These are phyloP conservation scores for Eriosoma lanigerum DNA, from an alignment of 1,140 invertebrate genomes.

Conservation along the genomic window DNA sequence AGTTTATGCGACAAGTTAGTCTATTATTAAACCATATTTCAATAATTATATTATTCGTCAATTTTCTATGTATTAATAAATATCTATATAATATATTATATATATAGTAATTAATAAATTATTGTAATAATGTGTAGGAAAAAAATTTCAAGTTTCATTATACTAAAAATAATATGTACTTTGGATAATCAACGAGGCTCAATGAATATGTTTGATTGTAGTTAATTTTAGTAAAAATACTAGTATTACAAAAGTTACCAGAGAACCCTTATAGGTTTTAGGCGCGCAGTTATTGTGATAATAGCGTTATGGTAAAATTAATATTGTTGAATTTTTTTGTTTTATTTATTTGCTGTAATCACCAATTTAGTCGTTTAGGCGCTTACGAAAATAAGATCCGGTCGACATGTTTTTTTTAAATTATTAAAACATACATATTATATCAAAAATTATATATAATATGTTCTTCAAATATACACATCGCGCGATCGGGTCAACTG, in stretches of 20 bases:
- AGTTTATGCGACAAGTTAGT: slow-evolving; percentile 30
- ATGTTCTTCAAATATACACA: not conserved
- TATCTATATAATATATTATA: not conserved
- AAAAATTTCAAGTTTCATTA: slow-evolving; percentile 49
- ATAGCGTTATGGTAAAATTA: slow-evolving; percentile 47
- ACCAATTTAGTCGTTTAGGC: slow-evolving; percentile 27
- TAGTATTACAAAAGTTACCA: slow-evolving; percentile 51
- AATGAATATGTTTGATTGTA: slow-evolving; percentile 49
- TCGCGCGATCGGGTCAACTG: not conserved
- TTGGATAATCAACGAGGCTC: slow-evolving; percentile 51
- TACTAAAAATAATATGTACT: slow-evolving; percentile 49
- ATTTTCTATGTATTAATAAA: too few relatives aligned
- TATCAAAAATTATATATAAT: too few relatives aligned
- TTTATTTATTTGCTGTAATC: slow-evolving; percentile 40
- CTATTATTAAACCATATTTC: not conserved
- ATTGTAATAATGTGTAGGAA: slow-evolving; percentile 38
- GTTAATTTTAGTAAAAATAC: slow-evolving; percentile 33
- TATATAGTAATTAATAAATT: slow-evolving; percentile 15
- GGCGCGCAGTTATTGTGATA: slow-evolving; percentile 51
- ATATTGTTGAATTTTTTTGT: slow-evolving; percentile 41
- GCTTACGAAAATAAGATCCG: slow-evolving; percentile 31
- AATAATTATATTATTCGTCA: slow-evolving; percentile 7
- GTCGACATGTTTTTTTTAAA: slow-evolving; percentile 32
- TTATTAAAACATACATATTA: too few relatives aligned
- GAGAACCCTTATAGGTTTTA: slow-evolving; percentile 45